phyloP scores from a whole-genome alignment of 1,140 invertebrate species.

The Drosophila nikananu region DNA sequence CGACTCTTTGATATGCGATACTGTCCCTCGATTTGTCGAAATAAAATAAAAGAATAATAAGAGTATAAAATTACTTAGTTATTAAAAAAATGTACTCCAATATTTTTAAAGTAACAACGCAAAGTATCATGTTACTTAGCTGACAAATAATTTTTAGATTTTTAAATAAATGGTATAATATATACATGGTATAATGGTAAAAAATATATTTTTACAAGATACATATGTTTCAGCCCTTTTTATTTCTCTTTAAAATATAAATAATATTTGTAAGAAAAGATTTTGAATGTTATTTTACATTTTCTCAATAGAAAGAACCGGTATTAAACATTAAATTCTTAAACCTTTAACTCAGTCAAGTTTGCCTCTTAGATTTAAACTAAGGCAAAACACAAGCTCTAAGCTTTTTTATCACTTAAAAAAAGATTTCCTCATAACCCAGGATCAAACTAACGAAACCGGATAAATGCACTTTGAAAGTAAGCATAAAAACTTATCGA shows the following conservation, averaged over 20 bases:
- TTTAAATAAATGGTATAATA: neutral
- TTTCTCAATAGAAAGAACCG: neutral
- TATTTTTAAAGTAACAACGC: neutral
- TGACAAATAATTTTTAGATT: no score
- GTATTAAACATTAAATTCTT: neutral
- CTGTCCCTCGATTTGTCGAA: conserved; percentile 14
- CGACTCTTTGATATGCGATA: conserved; percentile 33
- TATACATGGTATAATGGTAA: no score
- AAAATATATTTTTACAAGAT: no score
- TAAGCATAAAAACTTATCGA: conserved; percentile 37
- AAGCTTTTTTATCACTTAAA: neutral
- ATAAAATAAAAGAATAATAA: neutral
- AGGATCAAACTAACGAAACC: conserved; percentile 5
- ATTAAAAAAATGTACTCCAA: neutral
- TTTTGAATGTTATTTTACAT: no score
- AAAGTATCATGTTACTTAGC: neutral
- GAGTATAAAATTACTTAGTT: neutral
- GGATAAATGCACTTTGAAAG: conserved; percentile 17
- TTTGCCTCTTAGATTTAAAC: neutral
- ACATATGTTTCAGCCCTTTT: no score
- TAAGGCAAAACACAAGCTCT: neutral
- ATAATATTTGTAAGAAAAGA: no score
- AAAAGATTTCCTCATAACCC: conserved; percentile 1
- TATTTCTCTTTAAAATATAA: neutral
- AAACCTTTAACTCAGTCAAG: neutral